Conservation (phyloP, 2,797 vertebrate genomes). For the Mormyrops attenuatus region DNA sequence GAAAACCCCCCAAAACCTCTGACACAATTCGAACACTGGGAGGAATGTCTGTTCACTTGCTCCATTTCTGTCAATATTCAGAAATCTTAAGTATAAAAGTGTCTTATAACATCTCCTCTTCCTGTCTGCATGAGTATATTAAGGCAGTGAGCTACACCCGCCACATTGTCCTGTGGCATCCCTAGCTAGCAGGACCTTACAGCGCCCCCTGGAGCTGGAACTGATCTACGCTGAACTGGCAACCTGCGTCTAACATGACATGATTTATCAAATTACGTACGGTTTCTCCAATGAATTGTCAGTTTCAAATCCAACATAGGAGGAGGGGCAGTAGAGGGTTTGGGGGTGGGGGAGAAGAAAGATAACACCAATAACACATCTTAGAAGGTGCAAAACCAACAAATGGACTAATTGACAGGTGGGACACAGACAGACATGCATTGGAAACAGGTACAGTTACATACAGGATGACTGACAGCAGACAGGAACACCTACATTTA, state of each 20-base stretch:
- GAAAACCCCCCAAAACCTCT: background rate
- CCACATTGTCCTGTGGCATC: background rate
- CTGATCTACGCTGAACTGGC: background rate
- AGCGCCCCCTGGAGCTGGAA: background rate
- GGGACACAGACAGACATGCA: background rate
- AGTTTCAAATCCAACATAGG: background rate
- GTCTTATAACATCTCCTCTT: background rate
- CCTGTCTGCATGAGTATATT: background rate
- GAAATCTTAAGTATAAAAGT: background rate
- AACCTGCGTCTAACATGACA: background rate
- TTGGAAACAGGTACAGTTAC: background rate
- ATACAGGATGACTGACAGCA: background rate
- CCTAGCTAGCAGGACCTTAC: background rate
- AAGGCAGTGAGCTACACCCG: background rate
- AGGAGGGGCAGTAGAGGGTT: background rate
- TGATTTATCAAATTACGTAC: background rate
- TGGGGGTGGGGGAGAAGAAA: background rate
- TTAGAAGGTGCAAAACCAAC: constrained; percentile 1
- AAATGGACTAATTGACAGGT: background rate
- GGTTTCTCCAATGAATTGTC: background rate
- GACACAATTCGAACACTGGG: background rate
- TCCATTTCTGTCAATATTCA: background rate
- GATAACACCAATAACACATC: background rate
- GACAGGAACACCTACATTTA: background rate
- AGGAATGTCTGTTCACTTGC: background rate